These are phyloP conservation scores for Peromyscus aztecus DNA, from an alignment of 2,797 vertebrate genomes.

Conservation along the genomic window DNA sequence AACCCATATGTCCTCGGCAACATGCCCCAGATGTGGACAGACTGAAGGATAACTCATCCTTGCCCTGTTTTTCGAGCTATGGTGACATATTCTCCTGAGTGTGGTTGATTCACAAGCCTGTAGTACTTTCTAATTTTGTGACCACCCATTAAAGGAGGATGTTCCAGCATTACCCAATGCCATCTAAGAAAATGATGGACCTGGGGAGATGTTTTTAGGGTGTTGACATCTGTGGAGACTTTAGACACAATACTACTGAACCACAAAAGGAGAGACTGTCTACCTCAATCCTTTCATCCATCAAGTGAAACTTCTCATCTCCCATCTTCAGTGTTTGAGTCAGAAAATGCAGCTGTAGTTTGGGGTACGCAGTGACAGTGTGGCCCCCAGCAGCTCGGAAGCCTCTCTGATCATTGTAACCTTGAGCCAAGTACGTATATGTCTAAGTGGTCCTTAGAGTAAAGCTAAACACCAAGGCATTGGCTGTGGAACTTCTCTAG, in stretches of 20 bases:
- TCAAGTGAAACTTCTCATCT: background rate
- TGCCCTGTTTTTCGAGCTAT: background rate
- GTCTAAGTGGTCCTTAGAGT: conserved; percentile 24
- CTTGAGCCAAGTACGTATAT: background rate
- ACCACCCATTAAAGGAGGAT: background rate
- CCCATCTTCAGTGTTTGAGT: conserved; percentile 50
- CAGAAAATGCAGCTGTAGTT: conserved; percentile 1
- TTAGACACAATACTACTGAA: background rate
- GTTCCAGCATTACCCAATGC: background rate
- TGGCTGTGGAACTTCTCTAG: background rate
- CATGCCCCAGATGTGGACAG: background rate
- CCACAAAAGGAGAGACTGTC: background rate
- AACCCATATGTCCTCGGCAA: background rate
- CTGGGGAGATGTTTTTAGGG: background rate
- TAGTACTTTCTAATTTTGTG: conserved; percentile 24
- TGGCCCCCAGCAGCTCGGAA: background rate
- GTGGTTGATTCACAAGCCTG: background rate
- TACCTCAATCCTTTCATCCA: background rate
- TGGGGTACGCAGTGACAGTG: background rate
- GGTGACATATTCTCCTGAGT: background rate
- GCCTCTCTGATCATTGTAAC: conserved; percentile 19
- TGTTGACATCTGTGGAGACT: background rate
- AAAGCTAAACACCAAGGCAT: background rate
- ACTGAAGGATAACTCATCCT: background rate
- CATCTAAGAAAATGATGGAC: background rate